phyloP scores from a whole-genome alignment of 2,113 vertebrate genomes.

The Crotalus horridus region DNA sequence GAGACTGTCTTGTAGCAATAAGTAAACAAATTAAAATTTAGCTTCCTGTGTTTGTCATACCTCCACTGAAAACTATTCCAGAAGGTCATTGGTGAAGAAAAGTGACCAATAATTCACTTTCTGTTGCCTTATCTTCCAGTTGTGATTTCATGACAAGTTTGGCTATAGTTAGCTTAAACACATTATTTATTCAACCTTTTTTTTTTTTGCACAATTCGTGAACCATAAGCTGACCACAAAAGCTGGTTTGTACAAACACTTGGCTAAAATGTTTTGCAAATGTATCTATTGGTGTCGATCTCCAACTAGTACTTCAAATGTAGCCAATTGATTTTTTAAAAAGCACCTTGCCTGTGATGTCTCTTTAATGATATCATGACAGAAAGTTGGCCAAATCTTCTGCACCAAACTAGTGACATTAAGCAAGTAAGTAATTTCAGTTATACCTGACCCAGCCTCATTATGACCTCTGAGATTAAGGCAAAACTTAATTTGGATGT shows the following conservation, averaged over 20 bases:
- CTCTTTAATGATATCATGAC: neutral
- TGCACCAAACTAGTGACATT: neutral
- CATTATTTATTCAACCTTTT: neutral
- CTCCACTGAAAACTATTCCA: neutral
- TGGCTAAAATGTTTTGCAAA: neutral
- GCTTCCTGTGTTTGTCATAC: neutral
- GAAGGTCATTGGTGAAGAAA: neutral
- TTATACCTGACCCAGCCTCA: neutral
- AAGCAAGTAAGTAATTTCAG: neutral
- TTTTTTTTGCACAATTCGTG: neutral
- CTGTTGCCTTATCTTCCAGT: neutral
- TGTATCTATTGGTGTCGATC: neutral
- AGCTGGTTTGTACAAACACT: neutral
- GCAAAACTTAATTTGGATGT: neutral
- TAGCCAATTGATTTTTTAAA: neutral
- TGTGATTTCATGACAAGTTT: neutral
- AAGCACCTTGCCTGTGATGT: neutral
- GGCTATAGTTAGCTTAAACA: neutral
- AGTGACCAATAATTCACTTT: neutral
- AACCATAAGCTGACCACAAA: neutral
- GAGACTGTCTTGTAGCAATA: neutral
- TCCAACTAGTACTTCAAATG: neutral
- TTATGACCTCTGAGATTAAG: neutral
- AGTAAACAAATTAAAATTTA: neutral
- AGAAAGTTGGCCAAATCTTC: neutral